Percentiles rank a stretch among this genome's conserved stretches.
These are phyloP conservation scores for Epinephelus fuscoguttatus DNA, from an alignment of 2,113 vertebrate species.

Conservation along the genomic window DNA sequence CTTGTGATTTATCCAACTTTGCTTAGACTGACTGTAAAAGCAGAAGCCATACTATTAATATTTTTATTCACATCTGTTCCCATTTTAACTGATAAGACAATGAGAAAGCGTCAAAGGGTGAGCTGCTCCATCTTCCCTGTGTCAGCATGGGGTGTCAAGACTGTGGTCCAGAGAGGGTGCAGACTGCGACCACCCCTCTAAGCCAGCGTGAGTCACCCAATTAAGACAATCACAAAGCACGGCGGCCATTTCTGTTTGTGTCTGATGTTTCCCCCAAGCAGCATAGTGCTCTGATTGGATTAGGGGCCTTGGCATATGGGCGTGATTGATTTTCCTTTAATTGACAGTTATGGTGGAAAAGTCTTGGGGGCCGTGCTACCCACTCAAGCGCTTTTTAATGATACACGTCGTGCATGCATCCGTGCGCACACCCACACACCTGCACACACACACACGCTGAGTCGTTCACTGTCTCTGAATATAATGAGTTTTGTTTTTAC, in stretches of 20 bases:
- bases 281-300: constrained; percentile 69
- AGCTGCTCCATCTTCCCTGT: constrained; percentile 4
- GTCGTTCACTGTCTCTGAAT: constrained; percentile 1
- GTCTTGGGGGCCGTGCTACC: background rate
- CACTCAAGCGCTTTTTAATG: constrained; percentile 29
- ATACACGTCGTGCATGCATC: background rate
- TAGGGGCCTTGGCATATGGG: constrained; percentile 43
- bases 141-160: constrained; percentile 11
- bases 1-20: background rate
- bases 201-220: constrained; percentile 57
- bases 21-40: background rate
- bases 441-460: background rate
- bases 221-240: constrained; percentile 55
- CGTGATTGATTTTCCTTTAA: constrained; percentile 61
- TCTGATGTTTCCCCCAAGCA: constrained; percentile 54
- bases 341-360: constrained; percentile 44
- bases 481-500: constrained; percentile 30
- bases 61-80: background rate
- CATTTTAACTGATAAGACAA: background rate
- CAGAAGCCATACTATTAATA: background rate
- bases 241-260: constrained; percentile 52
- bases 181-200: constrained; percentile 22
- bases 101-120: constrained; percentile 3
- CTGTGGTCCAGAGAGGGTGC: constrained; percentile 16
- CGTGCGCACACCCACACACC: background rate